Evolutionary conservation across 2,797 vertebrate genomes (phyloP).

Genomic region (Hyperoplus immaculatus): DNA sequence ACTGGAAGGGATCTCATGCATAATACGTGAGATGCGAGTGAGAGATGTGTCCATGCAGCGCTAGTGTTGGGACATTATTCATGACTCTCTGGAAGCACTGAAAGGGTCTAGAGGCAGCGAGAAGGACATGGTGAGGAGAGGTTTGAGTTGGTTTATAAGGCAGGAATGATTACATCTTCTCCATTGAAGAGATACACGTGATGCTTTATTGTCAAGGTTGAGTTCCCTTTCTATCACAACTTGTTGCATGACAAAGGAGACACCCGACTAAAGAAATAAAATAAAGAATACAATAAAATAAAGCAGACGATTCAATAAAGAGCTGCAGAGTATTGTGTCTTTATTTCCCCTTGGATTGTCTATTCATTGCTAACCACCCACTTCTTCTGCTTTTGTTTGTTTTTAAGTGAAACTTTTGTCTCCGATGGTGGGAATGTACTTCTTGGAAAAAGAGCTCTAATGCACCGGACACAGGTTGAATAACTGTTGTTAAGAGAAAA

Average conservation of each 20-base stretch:
- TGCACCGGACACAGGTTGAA: not conserved
- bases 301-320: not conserved
- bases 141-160: not conserved
- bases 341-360: not conserved
- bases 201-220: too few species aligned
- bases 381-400: too few species aligned
- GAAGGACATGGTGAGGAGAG: not conserved
- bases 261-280: too few species aligned
- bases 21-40: constrained; percentile 60
- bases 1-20: constrained; percentile 72
- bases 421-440: not conserved
- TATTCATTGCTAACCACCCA: not conserved
- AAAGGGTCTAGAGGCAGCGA: constrained; percentile 3
- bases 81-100: constrained; percentile 20
- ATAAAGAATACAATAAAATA: too few species aligned
- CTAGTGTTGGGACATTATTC: constrained; percentile 54
- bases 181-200: too few species aligned
- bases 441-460: not conserved
- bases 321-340: not conserved
- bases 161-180: too few species aligned
- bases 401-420: not conserved
- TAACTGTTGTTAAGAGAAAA: not conserved
- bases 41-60: constrained; percentile 22
- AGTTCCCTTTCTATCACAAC: too few species aligned
- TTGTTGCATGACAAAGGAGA: too few species aligned